phyloP scores from a whole-genome alignment of 2,888 invertebrate genomes.

The Amphiduros pacificus region DNA sequence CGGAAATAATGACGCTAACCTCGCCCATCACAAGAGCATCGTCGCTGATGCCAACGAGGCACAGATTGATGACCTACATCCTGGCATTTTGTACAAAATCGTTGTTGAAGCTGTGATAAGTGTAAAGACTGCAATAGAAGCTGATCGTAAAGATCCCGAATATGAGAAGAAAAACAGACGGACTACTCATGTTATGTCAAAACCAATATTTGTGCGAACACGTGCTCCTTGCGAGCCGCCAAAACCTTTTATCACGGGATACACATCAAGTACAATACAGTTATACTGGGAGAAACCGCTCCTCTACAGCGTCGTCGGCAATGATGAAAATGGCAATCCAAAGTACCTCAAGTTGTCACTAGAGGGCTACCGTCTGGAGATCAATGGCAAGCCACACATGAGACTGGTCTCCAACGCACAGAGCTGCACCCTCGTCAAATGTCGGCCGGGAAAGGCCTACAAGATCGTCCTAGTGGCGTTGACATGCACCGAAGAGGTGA shows the following conservation, averaged over 20 bases:
- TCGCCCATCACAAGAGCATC: slow-evolving; percentile 50
- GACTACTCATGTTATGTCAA: slow-evolving; percentile 54
- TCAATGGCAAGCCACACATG: slow-evolving; percentile 55
- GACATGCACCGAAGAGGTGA: slow-evolving; percentile 55
- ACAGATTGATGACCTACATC: slow-evolving; percentile 47
- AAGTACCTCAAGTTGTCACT: slow-evolving; percentile 52
- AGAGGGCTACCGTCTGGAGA: slow-evolving; percentile 48
- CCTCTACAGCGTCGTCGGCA: slow-evolving; percentile 49
- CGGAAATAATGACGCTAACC: slow-evolving; percentile 42
- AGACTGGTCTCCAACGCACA: slow-evolving; percentile 51
- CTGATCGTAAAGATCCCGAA: slow-evolving; percentile 39
- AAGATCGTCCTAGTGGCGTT: slow-evolving; percentile 54
- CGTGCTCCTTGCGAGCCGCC: slow-evolving; percentile 56
- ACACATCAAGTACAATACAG: slow-evolving; percentile 49
- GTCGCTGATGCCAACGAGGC: slow-evolving; percentile 46
- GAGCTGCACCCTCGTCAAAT: slow-evolving; percentile 58
- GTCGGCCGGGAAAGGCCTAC: slow-evolving; percentile 56
- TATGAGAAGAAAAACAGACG: slow-evolving; percentile 47
- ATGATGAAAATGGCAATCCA: slow-evolving; percentile 47
- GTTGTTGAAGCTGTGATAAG: slow-evolving; percentile 58
- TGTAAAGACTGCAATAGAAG: slow-evolving; percentile 53
- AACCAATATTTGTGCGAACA: slow-evolving; percentile 51
- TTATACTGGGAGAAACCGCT: slow-evolving; percentile 59
- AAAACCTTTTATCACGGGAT: slow-evolving; percentile 46
- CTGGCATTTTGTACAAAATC: slow-evolving; percentile 55